A percentile compares a stretch with the other conserved stretches of the same genome.
Conservation (phyloP, 2,888 invertebrate species). For the Xylophagus ater region DNA sequence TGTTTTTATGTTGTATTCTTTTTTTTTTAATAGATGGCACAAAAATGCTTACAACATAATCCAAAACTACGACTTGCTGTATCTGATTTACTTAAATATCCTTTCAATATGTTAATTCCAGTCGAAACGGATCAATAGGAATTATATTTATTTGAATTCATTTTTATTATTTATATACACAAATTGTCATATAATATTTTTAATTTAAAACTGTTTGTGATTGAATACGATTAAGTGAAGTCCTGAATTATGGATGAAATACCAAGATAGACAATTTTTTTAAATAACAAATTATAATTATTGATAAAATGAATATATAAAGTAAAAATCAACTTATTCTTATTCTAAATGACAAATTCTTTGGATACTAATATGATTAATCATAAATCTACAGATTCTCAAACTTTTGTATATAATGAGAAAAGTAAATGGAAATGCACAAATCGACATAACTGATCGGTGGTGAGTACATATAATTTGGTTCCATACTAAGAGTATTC, state of each 20-base stretch:
- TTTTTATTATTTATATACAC: not conserved
- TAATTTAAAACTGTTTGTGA: not conserved
- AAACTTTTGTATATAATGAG: no score
- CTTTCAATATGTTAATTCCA: slow-evolving; percentile 37
- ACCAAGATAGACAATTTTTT: not conserved
- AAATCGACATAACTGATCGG: no score
- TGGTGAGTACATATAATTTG: no score
- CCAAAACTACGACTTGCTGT: slow-evolving; percentile 36
- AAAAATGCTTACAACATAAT: slow-evolving; percentile 34
- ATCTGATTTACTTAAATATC: slow-evolving; percentile 34
- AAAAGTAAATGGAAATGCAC: no score
- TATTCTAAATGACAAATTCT: no score
- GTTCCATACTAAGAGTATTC: no score
- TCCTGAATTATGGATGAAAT: not conserved
- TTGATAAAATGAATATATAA: not conserved
- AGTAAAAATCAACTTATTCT: no score
- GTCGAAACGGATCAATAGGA: slow-evolving; percentile 14
- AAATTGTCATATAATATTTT: not conserved
- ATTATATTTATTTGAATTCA: no score
- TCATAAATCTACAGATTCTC: no score
- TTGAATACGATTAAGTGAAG: not conserved
- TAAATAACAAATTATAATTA: not conserved
- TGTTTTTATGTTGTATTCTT: not conserved
- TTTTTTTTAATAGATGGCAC: slow-evolving; percentile 28
- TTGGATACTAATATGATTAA: no score